phyloP scores from a whole-genome alignment of 2,797 vertebrate genomes.

The Thamnophis elegans region DNA sequence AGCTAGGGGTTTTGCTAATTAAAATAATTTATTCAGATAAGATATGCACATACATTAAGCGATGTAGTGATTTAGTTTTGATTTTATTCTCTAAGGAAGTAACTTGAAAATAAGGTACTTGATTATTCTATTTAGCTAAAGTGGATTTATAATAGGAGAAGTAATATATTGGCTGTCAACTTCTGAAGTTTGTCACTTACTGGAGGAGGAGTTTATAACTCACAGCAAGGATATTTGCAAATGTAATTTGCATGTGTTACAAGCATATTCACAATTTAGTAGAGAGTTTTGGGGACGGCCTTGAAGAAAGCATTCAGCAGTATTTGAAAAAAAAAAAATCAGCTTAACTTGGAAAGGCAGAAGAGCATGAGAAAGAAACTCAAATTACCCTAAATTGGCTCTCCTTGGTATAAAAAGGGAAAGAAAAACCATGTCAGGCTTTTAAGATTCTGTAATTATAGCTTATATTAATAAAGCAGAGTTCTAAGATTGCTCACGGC shows the following conservation, averaged over 20 bases:
- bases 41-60: not conserved
- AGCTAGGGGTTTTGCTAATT: not conserved
- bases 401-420: not conserved
- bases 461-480: not conserved
- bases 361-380: not conserved
- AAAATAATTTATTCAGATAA: not conserved
- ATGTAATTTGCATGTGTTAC: not conserved
- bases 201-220: not conserved
- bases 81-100: not conserved
- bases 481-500: not conserved
- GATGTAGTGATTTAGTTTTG: not conserved
- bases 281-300: not conserved
- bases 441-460: not conserved
- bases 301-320: not conserved
- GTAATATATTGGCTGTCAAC: not conserved
- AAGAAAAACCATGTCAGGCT: not conserved
- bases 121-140: not conserved
- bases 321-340: not conserved
- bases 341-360: not conserved
- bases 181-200: not conserved
- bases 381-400: not conserved
- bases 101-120: not conserved
- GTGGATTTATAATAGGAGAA: not conserved
- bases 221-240: not conserved
- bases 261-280: not conserved